Conservation (phyloP, 2,888 invertebrate genomes). For the Cheilosia soror region DNA sequence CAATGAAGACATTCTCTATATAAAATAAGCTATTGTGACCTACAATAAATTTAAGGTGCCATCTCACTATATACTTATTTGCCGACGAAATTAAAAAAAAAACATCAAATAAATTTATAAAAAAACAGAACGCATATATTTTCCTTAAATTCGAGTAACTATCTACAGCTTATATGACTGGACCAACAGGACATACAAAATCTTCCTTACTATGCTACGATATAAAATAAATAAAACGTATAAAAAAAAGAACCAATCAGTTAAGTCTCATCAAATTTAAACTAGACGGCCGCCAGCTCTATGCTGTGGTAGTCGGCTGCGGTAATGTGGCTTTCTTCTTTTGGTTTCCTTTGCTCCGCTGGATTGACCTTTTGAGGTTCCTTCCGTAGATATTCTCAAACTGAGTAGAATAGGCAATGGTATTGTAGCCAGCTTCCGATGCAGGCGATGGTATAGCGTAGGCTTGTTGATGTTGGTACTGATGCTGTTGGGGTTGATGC, state of each 20-base stretch:
- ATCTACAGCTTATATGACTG: conserved; percentile 39
- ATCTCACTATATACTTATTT: not conserved
- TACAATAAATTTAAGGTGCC: no score
- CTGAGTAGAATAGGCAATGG: conserved; percentile 78
- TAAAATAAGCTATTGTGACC: no score
- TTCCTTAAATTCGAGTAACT: conserved; percentile 15
- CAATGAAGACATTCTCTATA: no score
- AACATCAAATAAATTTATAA: not conserved
- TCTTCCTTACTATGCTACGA: conserved; percentile 10
- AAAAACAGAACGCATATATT: conserved; percentile 10
- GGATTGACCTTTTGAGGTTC: conserved; percentile 66
- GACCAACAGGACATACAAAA: conserved; percentile 1
- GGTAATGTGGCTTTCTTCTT: conserved; percentile 6
- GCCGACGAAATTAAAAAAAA: not conserved
- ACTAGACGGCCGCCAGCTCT: conserved; percentile 17
- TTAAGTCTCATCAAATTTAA: conserved; percentile 53
- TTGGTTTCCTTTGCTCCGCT: conserved; percentile 7
- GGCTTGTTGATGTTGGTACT: conserved; percentile 68
- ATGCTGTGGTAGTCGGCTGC: conserved; percentile 22
- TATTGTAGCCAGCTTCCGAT: conserved; percentile 78
- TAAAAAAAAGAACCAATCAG: conserved; percentile 41
- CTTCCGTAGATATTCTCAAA: conserved; percentile 75
- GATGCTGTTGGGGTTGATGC: conserved; percentile 74
- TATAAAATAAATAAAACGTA: conserved; percentile 55
- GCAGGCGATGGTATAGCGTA: conserved; percentile 76